Evolutionary conservation across 2,888 invertebrate genomes (phyloP), one percentile per base, ranked within the genome.

Genomic region (Lasius platythorax): DNA sequence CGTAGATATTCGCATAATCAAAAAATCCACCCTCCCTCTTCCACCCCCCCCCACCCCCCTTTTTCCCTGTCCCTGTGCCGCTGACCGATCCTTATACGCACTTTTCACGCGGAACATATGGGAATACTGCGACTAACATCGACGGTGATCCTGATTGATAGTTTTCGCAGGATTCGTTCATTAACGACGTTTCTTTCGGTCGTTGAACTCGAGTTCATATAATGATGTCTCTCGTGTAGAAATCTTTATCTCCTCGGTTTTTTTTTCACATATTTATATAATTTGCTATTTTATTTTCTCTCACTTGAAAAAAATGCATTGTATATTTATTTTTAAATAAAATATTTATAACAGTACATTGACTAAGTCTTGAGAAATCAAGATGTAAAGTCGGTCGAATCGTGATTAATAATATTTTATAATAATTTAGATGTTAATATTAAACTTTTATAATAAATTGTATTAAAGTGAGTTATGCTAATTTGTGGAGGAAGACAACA

Each of bases 1-100:
- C 89, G 91, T 90, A 92, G 92, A 92, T 92, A 93, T 93, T 93
- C 93, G 93, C 92, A 93, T 94, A 93, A 94, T 93, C 93, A 92
- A 93, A 91, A 94, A 89, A 91, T 63, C 87, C 87, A 81, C 87
- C 88, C 92, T 93, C 91, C 90, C 85, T 93, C 0, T 23, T 0
- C 23, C 23, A 0, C 23, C 23, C 23, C 87, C 88, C 92, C 93
- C 94, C 95, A 94, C 5, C 15, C 15, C 40, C 8, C 23, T 15
- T 37, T 15, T 11, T 2, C 9, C 3, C 28, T 11, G 37, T 23
- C 33, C 18, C 43, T 11, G 3, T 5, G 28, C 12, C 4, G 43
- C 15, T 92, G 53, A 37, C 66, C 66, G 23, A 75, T 40, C 43
- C 28, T 84, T 73, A 56, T 73, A 56, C 86, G 68, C 72, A 78